Base-by-base conservation (phyloP, 2,113 vertebrate species). In the Hystrix brachyura region DNA sequence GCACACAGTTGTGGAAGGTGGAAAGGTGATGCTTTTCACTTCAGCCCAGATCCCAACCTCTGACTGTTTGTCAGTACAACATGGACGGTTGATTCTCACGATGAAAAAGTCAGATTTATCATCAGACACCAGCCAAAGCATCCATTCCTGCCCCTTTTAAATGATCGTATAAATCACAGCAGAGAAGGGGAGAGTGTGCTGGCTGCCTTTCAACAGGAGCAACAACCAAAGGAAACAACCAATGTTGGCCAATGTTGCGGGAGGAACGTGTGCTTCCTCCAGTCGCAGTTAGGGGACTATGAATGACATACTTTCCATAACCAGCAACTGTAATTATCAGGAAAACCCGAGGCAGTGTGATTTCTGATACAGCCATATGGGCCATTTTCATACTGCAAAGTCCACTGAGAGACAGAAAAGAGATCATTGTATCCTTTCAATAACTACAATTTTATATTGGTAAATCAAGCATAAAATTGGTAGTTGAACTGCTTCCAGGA, bases 391-490 rank as follows among this genome's bases (percentile, higher is more conserved):
- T 96, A 92, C 92, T 93, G 94, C 93, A 94, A 65, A 94, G 97
- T 97, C 98, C 96, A 96, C 65, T n/a, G 97, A 98, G 98, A 97
- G 87, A 80, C 94, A 98, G 86, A 98, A 98, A 98, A 96, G 15
- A 97, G 98, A 97, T 98, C 97, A 97, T 98, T 98, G 98, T 97
- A 96, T 97, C 94, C 98, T 98, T 98, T 91, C 91, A 97, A 93
- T 98, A 98, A 98, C 98, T 97, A 97, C 80, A 98, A 96, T 97
- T 98, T 98, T 97, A 95, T 98, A 98, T 99, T 98, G 98, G 98
- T 97, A 98, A 99, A 99, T 98, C 98, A 98, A 98, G 98, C 98
- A 98, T 98, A 98, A 98, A 98, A 98, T 98, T 98, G 97, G 97
- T 97, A 97, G 98, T 95, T 98, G 98, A 98, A 98, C 98, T 97